Conservation (phyloP, 2,113 vertebrate genomes). For the Salminus brasiliensis region DNA sequence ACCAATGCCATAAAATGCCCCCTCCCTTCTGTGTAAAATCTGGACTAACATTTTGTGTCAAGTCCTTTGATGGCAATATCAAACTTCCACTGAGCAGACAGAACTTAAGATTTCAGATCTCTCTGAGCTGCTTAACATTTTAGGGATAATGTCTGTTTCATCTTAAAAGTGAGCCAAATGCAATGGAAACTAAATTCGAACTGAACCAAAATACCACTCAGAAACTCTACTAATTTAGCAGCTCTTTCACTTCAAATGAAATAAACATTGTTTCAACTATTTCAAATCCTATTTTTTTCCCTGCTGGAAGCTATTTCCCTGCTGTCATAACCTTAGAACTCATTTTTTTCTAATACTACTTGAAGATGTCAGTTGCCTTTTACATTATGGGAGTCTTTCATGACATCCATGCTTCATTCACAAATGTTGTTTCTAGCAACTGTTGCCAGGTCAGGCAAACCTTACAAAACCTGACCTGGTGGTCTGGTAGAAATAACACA, state of each 20-base stretch:
- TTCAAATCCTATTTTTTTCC: too few species aligned
- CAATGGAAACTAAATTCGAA: constrained; percentile 7
- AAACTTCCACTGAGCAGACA: constrained; percentile 39
- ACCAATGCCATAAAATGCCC: constrained; percentile 42
- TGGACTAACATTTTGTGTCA: constrained; percentile 47
- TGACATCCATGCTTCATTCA: not conserved
- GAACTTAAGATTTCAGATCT: constrained; percentile 22
- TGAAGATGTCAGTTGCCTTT: too few species aligned
- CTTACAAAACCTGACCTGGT: too few species aligned
- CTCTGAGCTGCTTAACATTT: constrained; percentile 21
- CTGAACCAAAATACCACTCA: not conserved
- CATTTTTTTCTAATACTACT: too few species aligned
- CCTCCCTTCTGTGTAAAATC: constrained; percentile 44
- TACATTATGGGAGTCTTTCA: too few species aligned
- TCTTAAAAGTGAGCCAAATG: constrained; percentile 8
- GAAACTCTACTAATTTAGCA: not conserved
- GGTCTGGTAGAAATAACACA: too few species aligned
- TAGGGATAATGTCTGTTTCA: constrained; percentile 4
- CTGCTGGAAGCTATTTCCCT: not conserved
- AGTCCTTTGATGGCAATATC: constrained; percentile 42
- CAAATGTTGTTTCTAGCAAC: too few species aligned
- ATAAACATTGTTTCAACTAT: not conserved
- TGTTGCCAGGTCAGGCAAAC: too few species aligned
- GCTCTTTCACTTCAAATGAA: not conserved
- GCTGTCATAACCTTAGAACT: too few species aligned